Conservation (phyloP, 2,888 invertebrate species). For the Cephus sareptanus region DNA sequence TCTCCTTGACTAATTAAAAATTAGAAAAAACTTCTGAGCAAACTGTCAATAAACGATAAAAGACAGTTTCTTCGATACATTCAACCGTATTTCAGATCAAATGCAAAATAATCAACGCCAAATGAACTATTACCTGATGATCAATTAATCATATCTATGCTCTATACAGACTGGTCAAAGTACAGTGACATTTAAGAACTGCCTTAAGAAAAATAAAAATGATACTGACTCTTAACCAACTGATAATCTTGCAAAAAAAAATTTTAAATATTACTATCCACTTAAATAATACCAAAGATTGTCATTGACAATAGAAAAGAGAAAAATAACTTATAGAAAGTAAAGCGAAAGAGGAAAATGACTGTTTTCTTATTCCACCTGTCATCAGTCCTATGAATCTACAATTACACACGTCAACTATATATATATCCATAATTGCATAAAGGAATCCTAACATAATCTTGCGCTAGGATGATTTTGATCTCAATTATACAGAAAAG, state of each 20-base stretch:
- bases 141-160: not conserved
- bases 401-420: not conserved
- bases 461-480: not conserved
- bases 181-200: not conserved
- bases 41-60: not conserved
- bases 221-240: not conserved
- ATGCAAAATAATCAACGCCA: not conserved
- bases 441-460: not conserved
- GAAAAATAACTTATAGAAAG: not conserved
- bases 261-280: not conserved
- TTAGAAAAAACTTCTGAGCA: not conserved
- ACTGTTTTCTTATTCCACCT: not conserved
- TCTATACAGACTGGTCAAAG: not conserved
- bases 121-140: not conserved
- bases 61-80: not conserved
- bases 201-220: too few species aligned
- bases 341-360: not conserved
- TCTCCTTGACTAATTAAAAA: slow-evolving; percentile 13
- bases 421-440: not conserved
- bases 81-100: not conserved
- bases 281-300: not conserved
- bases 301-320: not conserved
- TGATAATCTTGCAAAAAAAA: not conserved
- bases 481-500: not conserved
- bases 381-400: not conserved